phyloP scores from a whole-genome alignment of 2,113 vertebrate genomes.

The Onychorhynchus coronatus region DNA sequence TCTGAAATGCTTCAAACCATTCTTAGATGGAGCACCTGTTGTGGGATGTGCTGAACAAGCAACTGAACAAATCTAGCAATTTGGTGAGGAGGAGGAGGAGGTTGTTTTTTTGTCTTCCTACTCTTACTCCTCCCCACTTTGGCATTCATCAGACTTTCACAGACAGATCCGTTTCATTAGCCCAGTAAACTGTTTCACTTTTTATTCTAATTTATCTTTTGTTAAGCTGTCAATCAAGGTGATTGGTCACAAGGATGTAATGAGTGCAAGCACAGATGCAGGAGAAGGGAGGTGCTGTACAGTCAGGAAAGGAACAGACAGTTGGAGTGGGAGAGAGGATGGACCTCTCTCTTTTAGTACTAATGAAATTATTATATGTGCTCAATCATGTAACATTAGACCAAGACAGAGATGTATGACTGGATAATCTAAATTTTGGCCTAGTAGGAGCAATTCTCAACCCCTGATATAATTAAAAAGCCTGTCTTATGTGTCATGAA shows the following conservation, averaged over 20 bases:
- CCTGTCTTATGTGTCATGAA: background rate
- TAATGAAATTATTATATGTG: background rate
- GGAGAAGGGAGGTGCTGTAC: background rate
- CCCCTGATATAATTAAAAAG: background rate
- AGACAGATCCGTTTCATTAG: background rate
- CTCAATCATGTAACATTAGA: background rate
- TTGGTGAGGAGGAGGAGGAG: background rate
- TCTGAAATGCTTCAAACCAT: background rate
- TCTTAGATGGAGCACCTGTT: background rate
- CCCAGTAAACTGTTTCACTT: background rate
- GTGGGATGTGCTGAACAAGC: background rate
- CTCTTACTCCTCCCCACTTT: background rate
- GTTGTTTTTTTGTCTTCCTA: background rate
- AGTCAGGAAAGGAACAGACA: background rate
- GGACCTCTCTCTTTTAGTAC: background rate
- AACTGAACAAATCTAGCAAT: background rate
- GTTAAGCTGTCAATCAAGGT: background rate
- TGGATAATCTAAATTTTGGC: background rate
- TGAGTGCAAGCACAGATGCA: background rate
- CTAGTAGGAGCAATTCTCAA: background rate
- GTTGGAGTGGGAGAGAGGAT: background rate
- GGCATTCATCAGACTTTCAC: background rate
- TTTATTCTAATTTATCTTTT: background rate
- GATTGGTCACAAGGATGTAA: background rate
- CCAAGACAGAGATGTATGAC: background rate